Conservation (phyloP, 1,140 invertebrate genomes). For the Fragariocoptes setiger region DNA sequence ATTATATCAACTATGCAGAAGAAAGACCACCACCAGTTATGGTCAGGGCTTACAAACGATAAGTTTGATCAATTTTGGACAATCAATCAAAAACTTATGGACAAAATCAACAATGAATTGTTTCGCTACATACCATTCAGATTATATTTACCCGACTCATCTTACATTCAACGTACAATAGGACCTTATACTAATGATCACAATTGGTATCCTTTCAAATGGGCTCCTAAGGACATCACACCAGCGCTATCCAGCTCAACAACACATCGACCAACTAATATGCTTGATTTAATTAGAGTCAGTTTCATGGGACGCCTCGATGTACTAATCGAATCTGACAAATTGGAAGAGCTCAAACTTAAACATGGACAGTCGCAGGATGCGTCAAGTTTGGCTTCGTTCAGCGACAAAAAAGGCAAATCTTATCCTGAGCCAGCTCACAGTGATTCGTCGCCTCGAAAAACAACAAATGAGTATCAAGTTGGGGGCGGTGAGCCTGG, state of each 20-base stretch:
- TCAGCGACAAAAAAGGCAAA: neutral
- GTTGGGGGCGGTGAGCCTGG: neutral
- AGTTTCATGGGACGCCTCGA: neutral
- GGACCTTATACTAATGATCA: constrained; percentile 34
- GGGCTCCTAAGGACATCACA: neutral
- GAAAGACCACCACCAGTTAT: constrained; percentile 85
- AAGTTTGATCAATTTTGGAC: constrained; percentile 99
- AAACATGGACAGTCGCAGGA: neutral
- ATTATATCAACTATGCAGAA: constrained; percentile 81
- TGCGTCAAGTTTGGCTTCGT: neutral
- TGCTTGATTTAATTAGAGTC: neutral
- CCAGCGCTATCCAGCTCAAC: neutral
- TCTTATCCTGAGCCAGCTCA: no score
- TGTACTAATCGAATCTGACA: neutral
- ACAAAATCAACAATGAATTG: constrained; percentile 28
- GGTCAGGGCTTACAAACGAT: constrained; percentile 72
- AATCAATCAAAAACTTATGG: constrained; percentile 78
- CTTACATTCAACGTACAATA: constrained; percentile 32
- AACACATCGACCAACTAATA: neutral
- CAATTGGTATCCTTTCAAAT: neutral
- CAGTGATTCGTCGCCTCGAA: neutral
- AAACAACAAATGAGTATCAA: neutral
- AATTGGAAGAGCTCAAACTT: neutral
- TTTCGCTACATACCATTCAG: constrained; percentile 77
- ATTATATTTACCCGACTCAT: constrained; percentile 27